Conservation (phyloP, 2,113 vertebrate species). For the Hippocampus abdominalis region DNA sequence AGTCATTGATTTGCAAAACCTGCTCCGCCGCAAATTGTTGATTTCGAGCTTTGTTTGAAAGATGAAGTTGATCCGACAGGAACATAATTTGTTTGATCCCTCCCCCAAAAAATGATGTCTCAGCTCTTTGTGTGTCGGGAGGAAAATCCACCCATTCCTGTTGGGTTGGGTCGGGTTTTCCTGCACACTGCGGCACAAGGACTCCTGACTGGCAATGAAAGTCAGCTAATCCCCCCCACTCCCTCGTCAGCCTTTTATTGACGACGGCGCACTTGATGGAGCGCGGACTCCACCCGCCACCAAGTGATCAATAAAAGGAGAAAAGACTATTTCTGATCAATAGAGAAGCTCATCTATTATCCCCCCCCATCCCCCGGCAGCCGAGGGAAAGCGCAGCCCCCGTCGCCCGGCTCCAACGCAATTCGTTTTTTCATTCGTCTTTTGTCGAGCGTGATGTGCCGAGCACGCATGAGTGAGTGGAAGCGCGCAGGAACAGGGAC, state of each 20-base stretch:
- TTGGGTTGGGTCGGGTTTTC: not conserved
- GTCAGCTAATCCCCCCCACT: not conserved
- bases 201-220: not conserved
- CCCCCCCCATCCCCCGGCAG: not conserved
- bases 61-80: not conserved
- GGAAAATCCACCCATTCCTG: not conserved
- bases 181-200: not conserved
- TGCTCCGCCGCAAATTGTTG: too few species aligned
- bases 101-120: not conserved
- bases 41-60: not conserved
- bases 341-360: slow-evolving; percentile 31
- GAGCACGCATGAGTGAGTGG: slow-evolving; percentile 15
- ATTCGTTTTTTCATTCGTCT: slow-evolving; percentile 23
- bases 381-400: slow-evolving; percentile 1
- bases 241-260: not conserved
- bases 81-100: not conserved
- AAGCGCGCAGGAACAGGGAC: slow-evolving; percentile 6
- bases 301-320: slow-evolving; percentile 30
- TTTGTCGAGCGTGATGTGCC: slow-evolving; percentile 24
- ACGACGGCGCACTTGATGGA: not conserved
- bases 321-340: slow-evolving; percentile 36
- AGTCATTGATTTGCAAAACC: too few species aligned
- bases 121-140: not conserved
- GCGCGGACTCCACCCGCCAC: not conserved
- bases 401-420: not conserved